A percentile compares a stretch with the other conserved stretches of the same genome.
Conservation (phyloP, 1,140 invertebrate genomes). For the Drosophila bipectinata region DNA sequence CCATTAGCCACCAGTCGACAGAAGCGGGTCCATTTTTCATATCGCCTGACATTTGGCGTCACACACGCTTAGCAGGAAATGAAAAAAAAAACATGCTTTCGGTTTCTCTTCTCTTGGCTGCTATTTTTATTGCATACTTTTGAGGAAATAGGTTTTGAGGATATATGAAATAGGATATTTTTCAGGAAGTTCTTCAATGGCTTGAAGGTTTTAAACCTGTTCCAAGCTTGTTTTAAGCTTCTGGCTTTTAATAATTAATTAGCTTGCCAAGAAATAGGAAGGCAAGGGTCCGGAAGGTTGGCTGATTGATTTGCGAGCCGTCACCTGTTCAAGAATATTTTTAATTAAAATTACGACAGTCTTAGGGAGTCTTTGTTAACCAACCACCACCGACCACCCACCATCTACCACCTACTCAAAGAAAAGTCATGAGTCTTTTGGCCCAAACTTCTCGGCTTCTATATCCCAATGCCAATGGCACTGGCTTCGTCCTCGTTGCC, state of each 20-base stretch:
- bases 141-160: too few species aligned
- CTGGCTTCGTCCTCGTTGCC: constrained; percentile 47
- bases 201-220: background rate
- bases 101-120: background rate
- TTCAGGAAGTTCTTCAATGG: too few species aligned
- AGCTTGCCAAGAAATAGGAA: background rate
- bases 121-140: background rate
- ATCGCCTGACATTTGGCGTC: constrained; percentile 38
- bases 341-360: constrained; percentile 61
- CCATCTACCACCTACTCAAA: too few species aligned
- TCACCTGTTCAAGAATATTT: constrained; percentile 22
- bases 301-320: constrained; percentile 48
- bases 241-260: constrained; percentile 5
- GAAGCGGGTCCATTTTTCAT: constrained; percentile 31
- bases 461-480: constrained; percentile 1
- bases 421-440: background rate
- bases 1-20: constrained; percentile 35
- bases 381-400: constrained; percentile 6
- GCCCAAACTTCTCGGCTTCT: constrained; percentile 22
- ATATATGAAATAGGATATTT: too few species aligned
- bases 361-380: background rate
- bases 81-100: background rate
- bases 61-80: constrained; percentile 5
- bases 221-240: background rate
- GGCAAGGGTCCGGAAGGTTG: background rate